Evolutionary conservation across 2,797 vertebrate genomes (phyloP).

Genomic region (Tachyglossus aculeatus): DNA sequence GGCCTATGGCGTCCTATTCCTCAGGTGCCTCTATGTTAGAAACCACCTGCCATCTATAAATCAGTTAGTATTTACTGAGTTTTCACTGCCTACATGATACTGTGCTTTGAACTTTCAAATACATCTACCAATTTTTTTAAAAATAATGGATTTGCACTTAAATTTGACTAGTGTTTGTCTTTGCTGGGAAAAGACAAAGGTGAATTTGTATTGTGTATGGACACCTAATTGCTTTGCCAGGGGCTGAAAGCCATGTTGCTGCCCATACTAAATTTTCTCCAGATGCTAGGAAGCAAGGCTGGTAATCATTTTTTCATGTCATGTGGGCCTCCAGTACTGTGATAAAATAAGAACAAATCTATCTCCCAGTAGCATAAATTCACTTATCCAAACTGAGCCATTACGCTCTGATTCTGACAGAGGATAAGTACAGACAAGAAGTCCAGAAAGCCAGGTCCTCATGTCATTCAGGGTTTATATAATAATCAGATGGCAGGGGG

Average conservation of each 20-base stretch:
- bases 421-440: not conserved
- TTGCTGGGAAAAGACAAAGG: too few species aligned
- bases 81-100: too few species aligned
- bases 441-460: not conserved
- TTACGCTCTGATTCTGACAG: conserved; percentile 12
- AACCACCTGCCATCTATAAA: too few species aligned
- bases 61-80: too few species aligned
- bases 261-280: not conserved
- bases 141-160: too few species aligned
- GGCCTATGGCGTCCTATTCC: too few species aligned
- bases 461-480: conserved; percentile 2
- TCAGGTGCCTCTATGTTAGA: too few species aligned
- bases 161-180: too few species aligned
- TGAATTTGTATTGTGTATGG: too few species aligned
- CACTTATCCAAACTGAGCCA: conserved; percentile 33
- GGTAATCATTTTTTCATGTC: conserved; percentile 23
- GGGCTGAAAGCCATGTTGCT: not conserved
- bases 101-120: too few species aligned
- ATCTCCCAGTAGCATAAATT: conserved; percentile 41
- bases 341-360: conserved; percentile 24
- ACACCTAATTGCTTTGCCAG: too few species aligned
- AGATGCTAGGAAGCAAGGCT: conserved; percentile 19
- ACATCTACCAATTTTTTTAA: too few species aligned
- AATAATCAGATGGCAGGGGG: not conserved
- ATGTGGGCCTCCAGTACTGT: not conserved